Evolutionary conservation across 2,113 vertebrate species (phyloP).

Genomic region (Pelvicachromis taeniatus): DNA sequence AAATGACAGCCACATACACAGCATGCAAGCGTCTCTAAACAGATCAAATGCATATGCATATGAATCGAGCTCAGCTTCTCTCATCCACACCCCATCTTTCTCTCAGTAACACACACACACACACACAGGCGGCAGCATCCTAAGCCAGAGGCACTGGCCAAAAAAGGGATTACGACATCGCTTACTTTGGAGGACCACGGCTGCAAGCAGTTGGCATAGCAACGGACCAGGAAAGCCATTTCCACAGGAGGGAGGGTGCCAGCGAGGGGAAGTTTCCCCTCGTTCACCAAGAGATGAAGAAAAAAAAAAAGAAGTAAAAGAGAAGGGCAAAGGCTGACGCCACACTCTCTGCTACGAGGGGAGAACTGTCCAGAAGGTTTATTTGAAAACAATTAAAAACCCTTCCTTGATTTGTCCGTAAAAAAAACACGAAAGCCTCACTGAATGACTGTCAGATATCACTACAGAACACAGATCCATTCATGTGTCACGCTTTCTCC

Average conservation of each 20-base stretch:
- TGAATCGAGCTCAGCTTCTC: slow-evolving; percentile 1
- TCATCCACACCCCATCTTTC: slow-evolving; percentile 2
- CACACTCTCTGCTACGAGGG: not conserved
- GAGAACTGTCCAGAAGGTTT: not conserved
- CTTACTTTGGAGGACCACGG: slow-evolving; percentile 99
- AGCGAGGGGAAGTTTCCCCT: slow-evolving; percentile 80
- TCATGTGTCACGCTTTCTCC: not conserved
- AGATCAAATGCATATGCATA: slow-evolving; percentile 24
- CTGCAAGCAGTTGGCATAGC: slow-evolving; percentile 99
- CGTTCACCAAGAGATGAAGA: slow-evolving; percentile 30
- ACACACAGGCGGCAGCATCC: slow-evolving; percentile 14
- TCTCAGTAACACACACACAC: not conserved
- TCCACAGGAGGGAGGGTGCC: slow-evolving; percentile 69
- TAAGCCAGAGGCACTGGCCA: slow-evolving; percentile 40
- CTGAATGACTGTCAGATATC: not conserved
- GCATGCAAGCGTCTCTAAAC: not conserved
- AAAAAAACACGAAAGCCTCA: not conserved
- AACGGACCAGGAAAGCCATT: slow-evolving; percentile 99
- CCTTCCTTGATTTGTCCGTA: not conserved
- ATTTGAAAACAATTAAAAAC: not conserved
- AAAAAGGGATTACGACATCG: slow-evolving; percentile 68
- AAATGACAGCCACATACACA: not conserved
- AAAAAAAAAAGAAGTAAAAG: not conserved
- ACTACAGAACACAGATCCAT: not conserved
- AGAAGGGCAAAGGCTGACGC: not conserved